Evolutionary conservation across 2,888 invertebrate genomes (phyloP), one percentile per base, ranked within the genome.

Genomic region (Exephanes ischioxanthus): DNA sequence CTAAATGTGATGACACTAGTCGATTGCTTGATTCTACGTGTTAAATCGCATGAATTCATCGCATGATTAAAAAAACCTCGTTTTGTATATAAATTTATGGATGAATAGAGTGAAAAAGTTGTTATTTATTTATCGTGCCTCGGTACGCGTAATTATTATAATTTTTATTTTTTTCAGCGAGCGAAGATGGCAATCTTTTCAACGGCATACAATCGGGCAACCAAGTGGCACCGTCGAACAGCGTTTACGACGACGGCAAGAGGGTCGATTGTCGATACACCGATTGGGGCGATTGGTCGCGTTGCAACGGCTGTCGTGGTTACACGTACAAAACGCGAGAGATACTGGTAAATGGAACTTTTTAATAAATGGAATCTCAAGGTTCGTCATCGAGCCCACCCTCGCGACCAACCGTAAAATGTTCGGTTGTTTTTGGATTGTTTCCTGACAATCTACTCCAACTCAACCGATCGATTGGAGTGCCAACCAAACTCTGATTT

Each of bases 251-350:
- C 45, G 72, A 79, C 9, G 87, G 88, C 16, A 80, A 90, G 6
- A 93, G 93, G 73, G 92, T 95, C 2, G 96, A 97, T 92, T 98
- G 98, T 90, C 95, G 96, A 89, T 94, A 97, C 90, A 96, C 97
- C 0, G 95, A 96, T 71, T 99, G 98, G 98, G 95, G 97, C 71
- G 95, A 96, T 79, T 98, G 98, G 98, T 96, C 97, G 11, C 95
- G 95, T 3, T 99, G 99, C 94, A 97, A 97, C 33, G 97, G 97
- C 37, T 95, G 95, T 93, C 96, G 96, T 86, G 96, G 95, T 48
- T 95, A 95, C 88, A 94, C 94, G 26, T 95, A 95, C 87, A 95
- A 88, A 82, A 89, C 82, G 16, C 92, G 94, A 53, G 79, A 90
- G 67, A 92, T 94, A 86, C 68, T 90, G 90, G 94, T 94, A 90